Evolutionary conservation across 2,113 vertebrate species (phyloP).

Genomic region (Festucalex cinctus): DNA sequence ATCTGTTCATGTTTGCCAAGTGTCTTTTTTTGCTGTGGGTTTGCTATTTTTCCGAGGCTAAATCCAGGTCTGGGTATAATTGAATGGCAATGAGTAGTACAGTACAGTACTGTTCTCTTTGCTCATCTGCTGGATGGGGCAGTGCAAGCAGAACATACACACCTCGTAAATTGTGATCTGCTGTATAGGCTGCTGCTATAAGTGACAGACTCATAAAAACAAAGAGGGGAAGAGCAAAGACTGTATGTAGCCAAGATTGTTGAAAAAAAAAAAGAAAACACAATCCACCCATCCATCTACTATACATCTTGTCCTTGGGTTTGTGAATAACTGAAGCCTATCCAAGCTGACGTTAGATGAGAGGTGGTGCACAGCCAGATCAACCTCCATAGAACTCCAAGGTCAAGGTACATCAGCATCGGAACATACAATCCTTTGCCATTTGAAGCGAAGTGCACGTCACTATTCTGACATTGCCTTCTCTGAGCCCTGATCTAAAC

Average conservation of each 20-base stretch:
- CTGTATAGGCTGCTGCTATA: slow-evolving; percentile 5
- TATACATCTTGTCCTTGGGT: too few relatives aligned
- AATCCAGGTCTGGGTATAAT: slow-evolving; percentile 26
- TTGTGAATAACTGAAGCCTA: too few relatives aligned
- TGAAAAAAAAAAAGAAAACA: background rate
- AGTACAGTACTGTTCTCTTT: background rate
- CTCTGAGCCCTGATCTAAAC: too few relatives aligned
- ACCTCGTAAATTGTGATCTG: slow-evolving; percentile 5
- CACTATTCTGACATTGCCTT: too few relatives aligned
- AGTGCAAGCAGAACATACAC: background rate
- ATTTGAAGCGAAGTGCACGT: too few relatives aligned
- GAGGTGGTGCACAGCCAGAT: too few relatives aligned
- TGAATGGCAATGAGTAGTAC: slow-evolving; percentile 8
- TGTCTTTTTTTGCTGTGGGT: background rate
- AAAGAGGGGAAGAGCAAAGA: slow-evolving; percentile 5
- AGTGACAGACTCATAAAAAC: slow-evolving; percentile 2
- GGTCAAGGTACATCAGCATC: too few relatives aligned
- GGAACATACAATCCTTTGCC: too few relatives aligned
- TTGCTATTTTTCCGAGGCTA: slow-evolving; percentile 10
- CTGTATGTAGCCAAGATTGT: slow-evolving; percentile 21
- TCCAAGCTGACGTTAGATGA: too few relatives aligned
- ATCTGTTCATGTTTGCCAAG: background rate
- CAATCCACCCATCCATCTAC: too few relatives aligned
- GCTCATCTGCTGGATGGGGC: background rate
- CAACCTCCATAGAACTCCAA: too few relatives aligned